Evolutionary conservation across 2,797 vertebrate species (phyloP), one percentile per base, ranked within the genome.

Genomic region (Channallabes apus): DNA sequence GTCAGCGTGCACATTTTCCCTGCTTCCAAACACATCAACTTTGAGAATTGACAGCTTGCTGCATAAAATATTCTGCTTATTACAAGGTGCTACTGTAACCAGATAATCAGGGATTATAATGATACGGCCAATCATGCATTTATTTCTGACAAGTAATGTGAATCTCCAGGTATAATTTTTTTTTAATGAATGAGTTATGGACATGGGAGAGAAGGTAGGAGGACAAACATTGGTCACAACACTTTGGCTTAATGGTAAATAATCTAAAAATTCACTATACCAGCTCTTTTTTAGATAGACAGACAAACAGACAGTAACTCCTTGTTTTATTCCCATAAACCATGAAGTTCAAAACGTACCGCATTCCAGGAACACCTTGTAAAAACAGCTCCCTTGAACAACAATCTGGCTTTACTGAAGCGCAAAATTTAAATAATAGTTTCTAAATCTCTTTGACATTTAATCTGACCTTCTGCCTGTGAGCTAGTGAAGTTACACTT

Each of bases 401-500:
- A 62, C n/a, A 35, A 29, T 35, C 18, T 73, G 24, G 46, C 14
- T 51, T 73, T 73, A 73, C 41, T 59, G 56, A 12, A 32, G 27
- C 18, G 46, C 8, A 64, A 20, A 6, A 29, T 65, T 9, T 54
- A 54, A 54, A 73, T 27, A 3, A 27, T 27, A 11, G 11, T 32
- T 67, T 51, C 2, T 14, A n/a, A 38, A 35, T 38, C 12, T 38
- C 32, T 78, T 38, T 79, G 32, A 61, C 32, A 62, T 79, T 77
- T 75, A 32, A 20, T 59, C 58, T 59, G 18, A 77, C 46, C 46
- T 54, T 75, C 6, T 29, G 8, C 5, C 18, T 29, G n/a, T 75
- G 75, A 79, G 77, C 64, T 35, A 41, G 32, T 64, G 35, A 79
- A 79, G 35, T 80, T 18, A 79, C 59, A 62, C 59, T 61, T 84